A percentile compares a stretch with the other conserved stretches of the same genome.
Evolutionary conservation across 2,797 vertebrate genomes (phyloP).

Genomic region (Monodelphis domestica): DNA sequence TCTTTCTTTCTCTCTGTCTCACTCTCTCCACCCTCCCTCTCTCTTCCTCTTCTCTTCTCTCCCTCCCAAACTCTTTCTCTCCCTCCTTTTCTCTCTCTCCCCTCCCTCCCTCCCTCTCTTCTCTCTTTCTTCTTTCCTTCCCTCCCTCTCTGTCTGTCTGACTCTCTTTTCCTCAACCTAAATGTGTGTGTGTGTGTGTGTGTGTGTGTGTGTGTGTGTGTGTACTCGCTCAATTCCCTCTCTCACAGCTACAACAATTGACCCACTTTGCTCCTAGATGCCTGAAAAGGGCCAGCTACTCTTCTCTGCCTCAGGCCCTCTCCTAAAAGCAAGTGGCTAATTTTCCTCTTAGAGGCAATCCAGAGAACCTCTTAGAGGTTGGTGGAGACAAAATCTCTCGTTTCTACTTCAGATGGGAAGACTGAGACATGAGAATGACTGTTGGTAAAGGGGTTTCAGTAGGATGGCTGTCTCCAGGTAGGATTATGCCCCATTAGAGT

Average conservation of each 20-base stretch:
- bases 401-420: background rate
- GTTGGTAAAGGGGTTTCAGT: background rate
- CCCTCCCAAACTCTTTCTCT: too few species aligned
- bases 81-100: too few species aligned
- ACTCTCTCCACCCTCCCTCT: background rate
- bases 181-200: slow-evolving; percentile 1
- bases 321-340: background rate
- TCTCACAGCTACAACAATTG: slow-evolving; percentile 14
- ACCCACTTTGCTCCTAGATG: background rate
- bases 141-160: slow-evolving; percentile 22
- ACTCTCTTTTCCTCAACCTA: slow-evolving; percentile 54
- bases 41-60: background rate
- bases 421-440: background rate
- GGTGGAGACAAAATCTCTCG: background rate
- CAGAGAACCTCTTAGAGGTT: background rate
- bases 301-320: background rate
- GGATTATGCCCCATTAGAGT: background rate
- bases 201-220: slow-evolving; percentile 28
- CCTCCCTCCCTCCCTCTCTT: too few species aligned
- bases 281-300: slow-evolving; percentile 11
- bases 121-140: too few species aligned
- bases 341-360: background rate
- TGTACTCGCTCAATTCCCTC: background rate
- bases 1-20: background rate
- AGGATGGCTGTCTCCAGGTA: background rate